Evolutionary conservation across 2,797 vertebrate species (phyloP), one percentile per base, ranked within the genome.

Genomic region (Melanogrammus aeglefinus): DNA sequence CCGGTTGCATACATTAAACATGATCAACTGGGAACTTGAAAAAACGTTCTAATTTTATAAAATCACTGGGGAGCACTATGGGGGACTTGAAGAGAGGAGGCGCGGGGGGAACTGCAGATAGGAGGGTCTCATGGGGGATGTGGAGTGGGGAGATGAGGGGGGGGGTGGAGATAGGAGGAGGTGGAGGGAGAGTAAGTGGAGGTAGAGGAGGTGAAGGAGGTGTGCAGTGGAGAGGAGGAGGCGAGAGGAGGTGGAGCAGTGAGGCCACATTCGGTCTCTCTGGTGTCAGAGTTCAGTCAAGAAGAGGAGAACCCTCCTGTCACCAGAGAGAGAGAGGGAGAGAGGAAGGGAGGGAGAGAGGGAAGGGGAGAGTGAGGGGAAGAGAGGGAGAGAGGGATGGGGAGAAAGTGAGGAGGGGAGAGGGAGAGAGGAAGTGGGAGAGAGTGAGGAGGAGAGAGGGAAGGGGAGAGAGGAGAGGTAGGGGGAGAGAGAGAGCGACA

Each of bases 401-500:
- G 8, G 36, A 38, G 6, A 38, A 0, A 38, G 36, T 8, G 36
- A 1, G 1, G 7, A 7, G 8, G 47, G 18, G 47, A 51, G 47
- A 21, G 47, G 6, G 47, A 7, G 47, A 21, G 18, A 12, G 12
- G 4, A 1, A 3, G 12, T 0, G 47, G 1, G n/a, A 39, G 33
- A 24, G 29, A 10, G 12, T 3, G 3, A 9, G 74, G 24, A 14
- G 16, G 51, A 24, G 51, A 38, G 36, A 38, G 36, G 8, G 38
- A 75, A 27, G 75, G 51, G 66, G 79, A 75, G 70, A 77, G 27
- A 18, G 14, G 47, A 18, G n/a, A 24, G 33, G 71, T 18, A 14
- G 21, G 71, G 12, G 29, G 69, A 31, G 33, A 12, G 39, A 72
- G 75, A 74, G 69, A 77, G 72, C n/a, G 57, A 21, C 24, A 83